Base-by-base conservation (phyloP, 2,797 vertebrate species). In the Oreortyx pictus region DNA sequence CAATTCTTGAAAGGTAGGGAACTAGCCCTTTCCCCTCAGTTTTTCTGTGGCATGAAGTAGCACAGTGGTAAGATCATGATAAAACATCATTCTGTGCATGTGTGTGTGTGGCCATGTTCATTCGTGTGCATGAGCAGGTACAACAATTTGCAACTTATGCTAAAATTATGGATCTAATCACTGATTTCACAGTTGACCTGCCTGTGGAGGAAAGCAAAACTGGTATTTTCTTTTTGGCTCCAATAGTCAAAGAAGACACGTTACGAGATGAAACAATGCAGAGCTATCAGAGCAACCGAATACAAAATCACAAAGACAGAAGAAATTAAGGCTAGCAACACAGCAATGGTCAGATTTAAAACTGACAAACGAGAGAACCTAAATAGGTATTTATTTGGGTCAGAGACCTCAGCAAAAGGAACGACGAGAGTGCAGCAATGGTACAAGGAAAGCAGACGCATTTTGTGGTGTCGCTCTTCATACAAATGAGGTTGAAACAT, bases 241-340 rank as follows among this genome's bases (percentile, higher is more conserved):
- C 23, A 61, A 11, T 3, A 62, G 39, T 27, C 39, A 62, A 35
- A 47, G 35, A 35, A 62, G 31, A 74, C 37, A 43, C 29, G 33
- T 67, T 57, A 84, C 37, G 57, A 78, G 33, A 67, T 33, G 27
- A 67, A 89, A 75, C 41, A 67, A 50, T 4, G 23, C 57, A 66
- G 44, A 89, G 49, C n/a, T 72, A n/a, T 52, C 56, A 79, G 15
- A 92, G 60, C 41, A 93, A 89, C 20, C 56, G 18, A 87, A 75
- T 43, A 60, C 16, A 54, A 54, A 67, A 25, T 67, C 67, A 87
- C 46, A 65, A 82, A 91, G 49, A 76, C 72, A 33, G 72, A 50
- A 91, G 59, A 72, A 49, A 75, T 43, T 29, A 33, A 1, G 1
- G 52, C 64, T 25, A 52, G 62, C 57, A 52, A 25, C 49, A 66